Conservation (phyloP, 1,140 invertebrate species). For the Trichonephila inaurata region DNA sequence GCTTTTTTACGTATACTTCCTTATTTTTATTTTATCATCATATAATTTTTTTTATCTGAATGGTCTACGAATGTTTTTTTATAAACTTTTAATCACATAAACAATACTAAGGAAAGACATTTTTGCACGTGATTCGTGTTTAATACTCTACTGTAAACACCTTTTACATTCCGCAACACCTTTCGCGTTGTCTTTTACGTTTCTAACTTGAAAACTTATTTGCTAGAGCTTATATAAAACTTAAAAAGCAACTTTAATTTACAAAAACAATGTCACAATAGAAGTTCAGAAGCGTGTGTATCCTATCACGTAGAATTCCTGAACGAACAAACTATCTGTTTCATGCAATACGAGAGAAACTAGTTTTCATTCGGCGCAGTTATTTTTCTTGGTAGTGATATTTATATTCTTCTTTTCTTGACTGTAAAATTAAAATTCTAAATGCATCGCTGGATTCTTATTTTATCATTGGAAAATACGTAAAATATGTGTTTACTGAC, state of each 20-base stretch:
- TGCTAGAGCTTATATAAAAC: background rate
- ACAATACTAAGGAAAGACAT: background rate
- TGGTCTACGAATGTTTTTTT: background rate
- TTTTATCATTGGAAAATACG: background rate
- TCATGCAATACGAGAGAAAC: background rate
- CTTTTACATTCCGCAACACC: background rate
- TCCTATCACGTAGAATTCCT: background rate
- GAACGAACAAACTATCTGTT: background rate
- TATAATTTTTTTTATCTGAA: background rate
- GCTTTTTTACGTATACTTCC: background rate
- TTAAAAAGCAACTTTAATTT: background rate
- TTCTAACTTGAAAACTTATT: background rate
- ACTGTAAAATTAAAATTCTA: background rate
- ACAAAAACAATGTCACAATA: background rate
- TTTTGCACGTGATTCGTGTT: background rate
- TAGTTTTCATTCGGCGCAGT: background rate
- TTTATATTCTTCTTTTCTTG: background rate
- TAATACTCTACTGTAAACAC: background rate
- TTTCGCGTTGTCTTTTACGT: background rate
- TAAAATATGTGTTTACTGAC: slow-evolving; percentile 10
- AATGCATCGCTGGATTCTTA: background rate
- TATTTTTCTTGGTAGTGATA: background rate
- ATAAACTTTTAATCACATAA: background rate
- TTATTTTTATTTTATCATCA: background rate
- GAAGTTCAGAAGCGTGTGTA: background rate